Evolutionary conservation across 1,140 invertebrate species (phyloP).

Genomic region (Rhysida immarginata): DNA sequence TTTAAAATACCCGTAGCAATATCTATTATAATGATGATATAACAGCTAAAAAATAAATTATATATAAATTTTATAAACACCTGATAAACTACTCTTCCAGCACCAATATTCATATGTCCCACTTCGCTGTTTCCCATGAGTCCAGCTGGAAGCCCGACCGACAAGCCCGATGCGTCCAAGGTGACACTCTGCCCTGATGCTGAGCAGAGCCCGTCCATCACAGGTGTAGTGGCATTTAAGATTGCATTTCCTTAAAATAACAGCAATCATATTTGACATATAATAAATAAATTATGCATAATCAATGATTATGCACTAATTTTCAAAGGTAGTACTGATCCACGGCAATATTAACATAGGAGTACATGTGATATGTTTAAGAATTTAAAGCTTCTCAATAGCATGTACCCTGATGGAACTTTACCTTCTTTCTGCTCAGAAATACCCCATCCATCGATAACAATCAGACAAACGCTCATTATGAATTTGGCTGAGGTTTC

Average conservation of each 20-base stretch:
- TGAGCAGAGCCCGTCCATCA: constrained; percentile 8
- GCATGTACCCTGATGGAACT: too few species aligned
- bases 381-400: neutral
- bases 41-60: too few species aligned
- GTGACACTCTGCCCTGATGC: constrained; percentile 12
- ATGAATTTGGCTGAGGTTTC: too few species aligned
- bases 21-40: too few species aligned
- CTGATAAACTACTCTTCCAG: constrained; percentile 37
- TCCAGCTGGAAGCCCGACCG: constrained; percentile 34
- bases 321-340: neutral
- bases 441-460: constrained; percentile 15
- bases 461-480: constrained; percentile 12
- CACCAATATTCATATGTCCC: constrained; percentile 37
- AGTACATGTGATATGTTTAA: neutral
- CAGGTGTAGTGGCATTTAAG: constrained; percentile 11
- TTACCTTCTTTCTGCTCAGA: constrained; percentile 12
- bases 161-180: constrained; percentile 33
- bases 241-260: constrained; percentile 14
- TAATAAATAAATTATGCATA: neutral
- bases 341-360: neutral
- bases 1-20: too few species aligned
- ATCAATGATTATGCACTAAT: neutral
- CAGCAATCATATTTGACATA: neutral
- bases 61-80: too few species aligned
- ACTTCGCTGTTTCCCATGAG: constrained; percentile 39